Conservation (phyloP, 2,888 invertebrate species). For the Apeira syringaria region DNA sequence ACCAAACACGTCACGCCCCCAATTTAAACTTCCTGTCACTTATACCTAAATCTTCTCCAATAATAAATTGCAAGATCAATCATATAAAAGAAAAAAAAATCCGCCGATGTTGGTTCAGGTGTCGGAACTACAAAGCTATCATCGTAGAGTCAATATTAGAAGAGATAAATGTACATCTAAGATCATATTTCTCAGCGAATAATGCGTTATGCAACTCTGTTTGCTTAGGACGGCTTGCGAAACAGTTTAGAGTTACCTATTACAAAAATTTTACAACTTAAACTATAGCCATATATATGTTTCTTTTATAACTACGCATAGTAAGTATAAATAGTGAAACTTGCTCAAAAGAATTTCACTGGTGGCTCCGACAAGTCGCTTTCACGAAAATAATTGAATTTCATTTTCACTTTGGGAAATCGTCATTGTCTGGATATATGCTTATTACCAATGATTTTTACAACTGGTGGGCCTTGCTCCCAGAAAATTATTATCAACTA, state of each 20-base stretch:
- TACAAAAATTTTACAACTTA: background rate
- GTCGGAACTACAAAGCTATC: constrained; percentile 55
- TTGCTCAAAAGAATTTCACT: no score
- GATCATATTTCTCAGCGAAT: constrained; percentile 73
- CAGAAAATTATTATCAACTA: no score
- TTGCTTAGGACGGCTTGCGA: constrained; percentile 60
- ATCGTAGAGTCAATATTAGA: constrained; percentile 65
- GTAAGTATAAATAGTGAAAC: no score
- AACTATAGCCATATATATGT: no score
- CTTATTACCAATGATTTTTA: no score
- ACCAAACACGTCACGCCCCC: background rate
- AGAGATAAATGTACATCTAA: constrained; percentile 47
- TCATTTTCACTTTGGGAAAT: no score
- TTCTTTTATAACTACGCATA: no score
- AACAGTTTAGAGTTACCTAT: constrained; percentile 21
- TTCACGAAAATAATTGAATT: no score
- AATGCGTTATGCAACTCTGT: constrained; percentile 66
- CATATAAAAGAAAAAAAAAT: constrained; percentile 5
- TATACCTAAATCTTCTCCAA: background rate
- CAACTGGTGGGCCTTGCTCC: no score
- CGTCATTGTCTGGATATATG: no score
- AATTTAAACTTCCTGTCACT: background rate
- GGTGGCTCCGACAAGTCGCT: no score
- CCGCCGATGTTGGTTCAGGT: constrained; percentile 70
- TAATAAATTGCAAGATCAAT: constrained; percentile 2